Base-by-base conservation (phyloP, 2,797 vertebrate genomes). In the Selene dorsalis region DNA sequence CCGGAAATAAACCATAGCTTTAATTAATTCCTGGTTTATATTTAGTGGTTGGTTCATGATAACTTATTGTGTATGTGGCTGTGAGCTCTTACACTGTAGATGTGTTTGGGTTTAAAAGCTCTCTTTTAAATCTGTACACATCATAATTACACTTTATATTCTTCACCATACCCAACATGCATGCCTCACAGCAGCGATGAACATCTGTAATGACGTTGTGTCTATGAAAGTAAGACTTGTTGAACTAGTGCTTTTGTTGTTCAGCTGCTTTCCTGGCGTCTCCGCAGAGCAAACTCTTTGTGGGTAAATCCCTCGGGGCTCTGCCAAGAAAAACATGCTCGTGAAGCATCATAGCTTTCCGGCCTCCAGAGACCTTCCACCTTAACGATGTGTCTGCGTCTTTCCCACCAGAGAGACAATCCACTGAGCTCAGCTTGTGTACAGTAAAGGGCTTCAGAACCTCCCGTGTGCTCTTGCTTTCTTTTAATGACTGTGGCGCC, bases 301-400 rank as follows among this genome's bases (percentile, higher is more conserved):
- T 61, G 80, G 71, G 84, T 7, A 8, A 58, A 3, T 90, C 91
- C 82, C 82, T 12, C 0, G 82, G 82, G 80, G 89, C 73, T 65
- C 63, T 41, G 74, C 66, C 76, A 80, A 82, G 87, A 91, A 93
- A 91, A 94, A 93, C 89, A 93, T 50, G 79, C 80, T 87, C 77
- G 86, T 81, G 82, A 85, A 84, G 89, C 87, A 77, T 86, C 87
- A 79, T 73, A 66, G 81, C 77, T 64, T 17, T 17, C 32, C 3
- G 4, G 72, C 79, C 93, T 83, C 87, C 3, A 5, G 91, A 85
- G 93, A 87, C 75, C 64, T 14, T 75, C 77, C 83, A 65, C 78
- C 86, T 87, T 89, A 87, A 91, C 82, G 71, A 91, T 72, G 87
- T 61, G 76, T 83, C 78, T 74, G 64, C 8, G 30, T 61, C 39